Conservation (phyloP, 1,140 invertebrate species). For the Metaphire vulgaris region DNA sequence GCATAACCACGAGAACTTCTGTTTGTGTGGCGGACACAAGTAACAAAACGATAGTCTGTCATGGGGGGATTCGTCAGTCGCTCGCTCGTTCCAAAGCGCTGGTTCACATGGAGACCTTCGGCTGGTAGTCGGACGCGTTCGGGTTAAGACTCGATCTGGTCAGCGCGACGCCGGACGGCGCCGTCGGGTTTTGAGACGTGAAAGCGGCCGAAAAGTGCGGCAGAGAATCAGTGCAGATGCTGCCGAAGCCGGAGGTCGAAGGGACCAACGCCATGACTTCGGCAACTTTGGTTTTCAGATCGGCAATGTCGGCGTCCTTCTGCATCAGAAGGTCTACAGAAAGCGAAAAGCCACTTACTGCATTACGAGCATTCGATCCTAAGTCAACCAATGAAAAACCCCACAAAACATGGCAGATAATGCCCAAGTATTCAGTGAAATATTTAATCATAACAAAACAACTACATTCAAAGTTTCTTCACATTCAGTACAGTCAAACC, state of each 20-base stretch:
- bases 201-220: constrained; percentile 24
- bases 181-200: constrained; percentile 11
- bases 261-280: constrained; percentile 84
- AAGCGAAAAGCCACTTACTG: constrained; percentile 59
- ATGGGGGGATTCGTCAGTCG: background rate
- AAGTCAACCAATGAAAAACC: no score
- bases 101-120: constrained; percentile 3
- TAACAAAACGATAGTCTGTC: background rate
- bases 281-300: constrained; percentile 71
- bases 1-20: background rate
- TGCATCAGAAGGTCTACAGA: constrained; percentile 63
- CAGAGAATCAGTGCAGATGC: background rate
- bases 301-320: constrained; percentile 80
- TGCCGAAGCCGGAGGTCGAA: constrained; percentile 6
- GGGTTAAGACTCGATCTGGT: constrained; percentile 21
- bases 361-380: constrained; percentile 62
- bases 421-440: no score
- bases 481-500: no score
- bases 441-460: no score
- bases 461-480: no score
- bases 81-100: background rate
- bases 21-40: background rate
- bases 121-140: constrained; percentile 26
- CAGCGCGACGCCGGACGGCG: background rate
- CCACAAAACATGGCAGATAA: no score